These are phyloP conservation scores for Fragum fragum DNA, from an alignment of 2,888 invertebrate genomes.

Conservation along the genomic window DNA sequence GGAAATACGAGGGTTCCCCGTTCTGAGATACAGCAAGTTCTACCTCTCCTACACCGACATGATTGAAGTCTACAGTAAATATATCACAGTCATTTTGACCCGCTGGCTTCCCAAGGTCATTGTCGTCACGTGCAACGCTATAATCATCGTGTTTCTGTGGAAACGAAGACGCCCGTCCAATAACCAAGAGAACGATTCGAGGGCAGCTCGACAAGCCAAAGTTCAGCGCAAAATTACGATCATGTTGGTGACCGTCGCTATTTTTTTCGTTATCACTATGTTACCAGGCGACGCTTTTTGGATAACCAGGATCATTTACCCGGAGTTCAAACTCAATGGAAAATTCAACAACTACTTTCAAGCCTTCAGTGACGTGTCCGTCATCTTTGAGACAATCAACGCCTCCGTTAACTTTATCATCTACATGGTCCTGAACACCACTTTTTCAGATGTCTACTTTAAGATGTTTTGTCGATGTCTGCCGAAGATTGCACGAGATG, in stretches of 20 bases:
- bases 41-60: constrained; percentile 36
- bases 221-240: constrained; percentile 38
- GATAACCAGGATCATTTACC: background rate
- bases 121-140: constrained; percentile 39
- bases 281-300: constrained; percentile 36
- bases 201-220: background rate
- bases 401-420: constrained; percentile 59
- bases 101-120: constrained; percentile 52
- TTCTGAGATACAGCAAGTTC: constrained; percentile 35
- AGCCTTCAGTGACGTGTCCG: constrained; percentile 37
- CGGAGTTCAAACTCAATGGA: constrained; percentile 36
- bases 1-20: constrained; percentile 6
- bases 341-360: constrained; percentile 42
- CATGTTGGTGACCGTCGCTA: constrained; percentile 53
- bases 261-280: constrained; percentile 47
- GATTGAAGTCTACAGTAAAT: constrained; percentile 35
- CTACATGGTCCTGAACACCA: constrained; percentile 45
- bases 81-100: constrained; percentile 32
- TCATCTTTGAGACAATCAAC: constrained; percentile 51
- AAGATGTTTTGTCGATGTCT: constrained; percentile 39
- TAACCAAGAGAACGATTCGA: background rate
- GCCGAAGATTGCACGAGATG: background rate
- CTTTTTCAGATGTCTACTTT: constrained; percentile 35
- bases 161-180: background rate
- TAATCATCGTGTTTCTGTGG: constrained; percentile 34